A percentile compares a stretch with the other conserved stretches of the same genome.
phyloP scores from a whole-genome alignment of 2,113 vertebrate genomes.

The Xyliphius kryptos region DNA sequence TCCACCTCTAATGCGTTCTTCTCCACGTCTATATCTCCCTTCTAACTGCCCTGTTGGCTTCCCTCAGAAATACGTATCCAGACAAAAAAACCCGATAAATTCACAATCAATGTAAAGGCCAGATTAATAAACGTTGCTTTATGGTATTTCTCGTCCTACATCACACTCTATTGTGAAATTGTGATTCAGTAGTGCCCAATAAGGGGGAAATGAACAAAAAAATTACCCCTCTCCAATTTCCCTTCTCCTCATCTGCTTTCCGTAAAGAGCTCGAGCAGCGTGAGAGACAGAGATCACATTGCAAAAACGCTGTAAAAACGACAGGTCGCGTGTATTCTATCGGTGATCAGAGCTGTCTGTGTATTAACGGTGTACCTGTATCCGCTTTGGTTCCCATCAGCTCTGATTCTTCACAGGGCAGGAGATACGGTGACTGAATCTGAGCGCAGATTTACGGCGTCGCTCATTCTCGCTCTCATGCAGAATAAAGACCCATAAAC shows the following conservation, averaged over 20 bases:
- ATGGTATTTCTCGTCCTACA: too few species aligned
- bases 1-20: slow-evolving; percentile 22
- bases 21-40: slow-evolving; percentile 4
- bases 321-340: slow-evolving; percentile 10
- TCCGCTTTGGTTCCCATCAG: slow-evolving; percentile 40
- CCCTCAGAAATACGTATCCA: slow-evolving; percentile 30
- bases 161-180: too few species aligned
- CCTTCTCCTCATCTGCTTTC: slow-evolving; percentile 43
- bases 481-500: slow-evolving; percentile 12
- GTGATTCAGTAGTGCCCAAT: too few species aligned
- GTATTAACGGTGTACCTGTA: slow-evolving; percentile 35
- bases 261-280: slow-evolving; percentile 37
- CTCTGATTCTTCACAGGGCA: slow-evolving; percentile 27
- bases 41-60: slow-evolving; percentile 28
- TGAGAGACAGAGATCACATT: slow-evolving; percentile 36
- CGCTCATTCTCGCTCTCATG: slow-evolving; percentile 10
- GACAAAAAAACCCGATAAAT: too few species aligned
- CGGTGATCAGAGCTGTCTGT: slow-evolving; percentile 32
- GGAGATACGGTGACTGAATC: slow-evolving; percentile 30
- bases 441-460: slow-evolving; percentile 33
- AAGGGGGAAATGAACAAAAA: too few species aligned
- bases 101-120: too few species aligned
- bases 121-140: too few species aligned
- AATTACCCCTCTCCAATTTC: too few species aligned
- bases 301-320: slow-evolving; percentile 32